Base-by-base conservation (phyloP, 2,113 vertebrate species). In the Brachyistius frenatus region DNA sequence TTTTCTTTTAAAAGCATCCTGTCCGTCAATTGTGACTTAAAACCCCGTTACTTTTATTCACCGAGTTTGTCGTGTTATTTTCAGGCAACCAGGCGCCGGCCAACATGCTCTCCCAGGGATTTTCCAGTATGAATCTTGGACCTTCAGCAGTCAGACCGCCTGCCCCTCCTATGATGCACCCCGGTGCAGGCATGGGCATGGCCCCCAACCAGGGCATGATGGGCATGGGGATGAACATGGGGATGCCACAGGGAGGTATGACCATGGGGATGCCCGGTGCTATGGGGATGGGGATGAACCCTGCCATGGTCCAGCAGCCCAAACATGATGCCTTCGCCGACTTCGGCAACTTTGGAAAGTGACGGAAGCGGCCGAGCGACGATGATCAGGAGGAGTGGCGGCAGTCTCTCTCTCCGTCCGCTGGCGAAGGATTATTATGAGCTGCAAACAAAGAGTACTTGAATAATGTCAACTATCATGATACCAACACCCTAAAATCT, bases 341-440 rank as follows among this genome's bases (percentile, higher is more conserved):
- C 92, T 99, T 99, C 68, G 97, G 95, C 93, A 99, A 98, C 95
- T 99, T 99, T 93, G 96, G 97, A 92, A 99, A 99, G 95, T 99
- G 95, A 97, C 80, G 65, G 53, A 75, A 49, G 11, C 83, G 13
- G 54, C 63, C 73, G 84, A 88, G 91, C 56, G 90, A 90, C 92
- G 70, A 69, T 68, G 32, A 46, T 75, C 55, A 73, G 76, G 74
- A 81, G 76, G 77, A 85, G 76, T 32, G 57, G 74, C 75, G 33
- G 86, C 49, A 39, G 61, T 72, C 49, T 75, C 23, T 83, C 58
- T 65, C 60, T 73, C 78, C 79, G 76, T 89, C 89, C 88, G 63
- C 65, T 82, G 88, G 95, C 97, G 96, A 97, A 97, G 96, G 95
- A 96, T 95, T 96, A 92, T 95, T 54, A 96, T 74, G 93, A 97